Conservation (phyloP, 2,888 invertebrate species). For the Orthosia incerta region DNA sequence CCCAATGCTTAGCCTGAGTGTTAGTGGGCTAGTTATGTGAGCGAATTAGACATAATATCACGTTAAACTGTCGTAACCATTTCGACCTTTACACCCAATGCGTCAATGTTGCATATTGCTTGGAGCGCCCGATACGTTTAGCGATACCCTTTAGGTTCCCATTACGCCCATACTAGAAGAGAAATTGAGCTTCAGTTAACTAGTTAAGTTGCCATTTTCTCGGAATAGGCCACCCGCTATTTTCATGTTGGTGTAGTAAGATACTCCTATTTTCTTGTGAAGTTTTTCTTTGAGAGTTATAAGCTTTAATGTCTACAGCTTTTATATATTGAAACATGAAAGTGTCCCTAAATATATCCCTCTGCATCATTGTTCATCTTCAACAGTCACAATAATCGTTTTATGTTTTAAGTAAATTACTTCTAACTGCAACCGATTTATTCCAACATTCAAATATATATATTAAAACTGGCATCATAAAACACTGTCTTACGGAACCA, state of each 20-base stretch:
- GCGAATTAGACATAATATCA: slow-evolving; percentile 59
- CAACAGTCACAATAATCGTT: not conserved
- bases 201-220: slow-evolving; percentile 47
- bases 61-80: slow-evolving; percentile 58
- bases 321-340: not conserved
- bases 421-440: not conserved
- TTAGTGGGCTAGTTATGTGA: slow-evolving; percentile 55
- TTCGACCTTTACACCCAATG: slow-evolving; percentile 54
- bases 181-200: slow-evolving; percentile 51
- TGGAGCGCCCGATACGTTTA: slow-evolving; percentile 40
- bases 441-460: slow-evolving; percentile 35
- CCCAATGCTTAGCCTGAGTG: slow-evolving; percentile 41
- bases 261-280: not conserved
- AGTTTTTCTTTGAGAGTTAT: not conserved
- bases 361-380: not conserved
- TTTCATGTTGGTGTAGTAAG: not conserved
- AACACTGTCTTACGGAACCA: slow-evolving; percentile 41
- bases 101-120: slow-evolving; percentile 48
- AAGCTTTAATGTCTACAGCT: not conserved
- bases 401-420: not conserved
- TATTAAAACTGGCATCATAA: slow-evolving; percentile 30
- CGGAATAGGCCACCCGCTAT: slow-evolving; percentile 17
- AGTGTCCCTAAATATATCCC: no score
- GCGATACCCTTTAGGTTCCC: slow-evolving; percentile 50
- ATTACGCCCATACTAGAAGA: slow-evolving; percentile 47